These are phyloP conservation scores for Myotis daubentonii DNA, from an alignment of 2,797 vertebrate genomes.

Conservation along the genomic window DNA sequence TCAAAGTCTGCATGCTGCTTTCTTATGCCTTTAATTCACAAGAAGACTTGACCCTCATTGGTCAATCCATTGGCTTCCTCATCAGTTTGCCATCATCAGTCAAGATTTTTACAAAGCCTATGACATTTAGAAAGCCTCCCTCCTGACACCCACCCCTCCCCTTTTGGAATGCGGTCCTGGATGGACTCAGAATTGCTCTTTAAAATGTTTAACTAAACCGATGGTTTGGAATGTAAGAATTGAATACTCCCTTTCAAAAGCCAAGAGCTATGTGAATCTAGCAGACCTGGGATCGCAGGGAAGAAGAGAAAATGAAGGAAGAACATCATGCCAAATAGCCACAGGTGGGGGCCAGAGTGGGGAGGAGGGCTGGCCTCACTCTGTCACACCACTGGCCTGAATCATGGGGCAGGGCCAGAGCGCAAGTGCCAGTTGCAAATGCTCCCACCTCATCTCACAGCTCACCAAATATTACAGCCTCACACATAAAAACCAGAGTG, in stretches of 20 bases:
- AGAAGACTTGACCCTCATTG: constrained; percentile 12
- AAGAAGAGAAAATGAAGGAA: neutral
- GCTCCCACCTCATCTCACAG: constrained; percentile 54
- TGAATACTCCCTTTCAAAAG: constrained; percentile 27
- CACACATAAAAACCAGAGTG: constrained; percentile 50
- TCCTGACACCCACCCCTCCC: neutral
- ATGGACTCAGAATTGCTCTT: constrained; percentile 50
- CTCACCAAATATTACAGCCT: constrained; percentile 53
- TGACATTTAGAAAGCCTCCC: constrained; percentile 22
- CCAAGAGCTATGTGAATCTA: neutral
- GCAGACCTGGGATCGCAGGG: neutral
- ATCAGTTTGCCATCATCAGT: neutral
- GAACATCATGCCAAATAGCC: neutral
- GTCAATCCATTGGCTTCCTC: neutral
- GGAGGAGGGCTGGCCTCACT: constrained; percentile 1
- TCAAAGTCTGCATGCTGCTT: neutral
- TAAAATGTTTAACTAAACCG: constrained; percentile 33
- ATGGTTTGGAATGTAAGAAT: constrained; percentile 48
- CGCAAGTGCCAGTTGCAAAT: neutral
- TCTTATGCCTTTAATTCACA: constrained; percentile 2
- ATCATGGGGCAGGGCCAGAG: neutral
- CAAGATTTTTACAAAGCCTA: constrained; percentile 11
- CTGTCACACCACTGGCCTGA: neutral
- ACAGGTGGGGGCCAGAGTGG: constrained; percentile 1
- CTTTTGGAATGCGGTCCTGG: constrained; percentile 61